Evolutionary conservation across 1,140 invertebrate genomes (phyloP).

Genomic region (Pogonomyrmex barbatus): DNA sequence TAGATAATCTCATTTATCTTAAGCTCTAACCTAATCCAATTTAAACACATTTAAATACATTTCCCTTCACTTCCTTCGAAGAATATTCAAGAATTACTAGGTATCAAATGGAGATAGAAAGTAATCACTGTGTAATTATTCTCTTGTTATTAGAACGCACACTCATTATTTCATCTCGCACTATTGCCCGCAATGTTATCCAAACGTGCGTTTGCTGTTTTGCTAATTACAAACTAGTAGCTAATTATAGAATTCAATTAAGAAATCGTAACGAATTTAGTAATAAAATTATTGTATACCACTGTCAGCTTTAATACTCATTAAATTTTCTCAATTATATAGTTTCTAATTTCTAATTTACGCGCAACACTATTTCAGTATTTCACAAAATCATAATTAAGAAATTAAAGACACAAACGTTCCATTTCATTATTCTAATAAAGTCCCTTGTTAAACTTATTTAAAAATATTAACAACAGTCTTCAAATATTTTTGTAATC

Average conservation of each 20-base stretch:
- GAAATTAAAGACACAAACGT: background rate
- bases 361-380: background rate
- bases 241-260: constrained; percentile 16
- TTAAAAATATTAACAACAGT: background rate
- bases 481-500: background rate
- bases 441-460: background rate
- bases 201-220: background rate
- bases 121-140: constrained; percentile 1
- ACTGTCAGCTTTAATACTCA: background rate
- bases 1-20: background rate
- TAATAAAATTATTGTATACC: background rate
- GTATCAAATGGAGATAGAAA: background rate
- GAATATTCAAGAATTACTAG: background rate
- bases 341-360: background rate
- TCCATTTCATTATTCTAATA: background rate
- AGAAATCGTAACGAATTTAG: background rate
- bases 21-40: background rate
- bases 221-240: background rate
- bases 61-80: background rate
- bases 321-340: background rate
- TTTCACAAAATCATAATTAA: background rate
- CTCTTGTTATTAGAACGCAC: background rate
- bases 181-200: background rate
- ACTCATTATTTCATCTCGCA: background rate
- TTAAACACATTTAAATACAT: background rate